A percentile compares a stretch with the other conserved stretches of the same genome.
Evolutionary conservation across 64 coral and sea anemone genomes (phyloP).

Genomic region (Porites australiensis): DNA sequence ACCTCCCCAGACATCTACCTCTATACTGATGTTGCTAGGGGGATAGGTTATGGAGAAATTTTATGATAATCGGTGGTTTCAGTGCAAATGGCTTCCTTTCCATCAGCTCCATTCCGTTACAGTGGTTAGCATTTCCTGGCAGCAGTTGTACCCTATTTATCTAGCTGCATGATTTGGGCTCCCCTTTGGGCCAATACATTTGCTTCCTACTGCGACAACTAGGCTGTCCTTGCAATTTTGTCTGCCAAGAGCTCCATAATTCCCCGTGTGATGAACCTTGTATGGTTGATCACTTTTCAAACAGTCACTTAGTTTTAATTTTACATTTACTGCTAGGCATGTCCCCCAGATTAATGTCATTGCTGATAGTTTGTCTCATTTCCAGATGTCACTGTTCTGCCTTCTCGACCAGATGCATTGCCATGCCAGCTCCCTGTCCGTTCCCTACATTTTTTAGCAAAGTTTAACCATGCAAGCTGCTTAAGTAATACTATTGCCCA

Average conservation of each 20-base stretch:
- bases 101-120: neutral
- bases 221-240: neutral
- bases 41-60: neutral
- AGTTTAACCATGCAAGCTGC: slow-evolving; percentile 2
- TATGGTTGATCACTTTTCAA: too few relatives aligned
- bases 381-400: neutral
- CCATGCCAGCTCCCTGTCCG: neutral
- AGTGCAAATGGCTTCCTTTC: neutral
- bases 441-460: neutral
- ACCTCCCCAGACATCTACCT: neutral
- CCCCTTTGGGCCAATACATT: neutral
- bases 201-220: neutral
- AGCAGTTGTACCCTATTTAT: neutral
- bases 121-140: neutral
- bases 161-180: neutral
- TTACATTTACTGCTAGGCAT: too few relatives aligned
- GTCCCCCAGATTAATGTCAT: too few relatives aligned
- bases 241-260: too few relatives aligned
- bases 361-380: too few relatives aligned
- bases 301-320: too few relatives aligned
- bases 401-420: neutral
- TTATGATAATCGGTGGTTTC: neutral
- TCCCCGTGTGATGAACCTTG: too few relatives aligned
- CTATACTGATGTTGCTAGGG: neutral
- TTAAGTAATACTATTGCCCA: neutral